phyloP scores from a whole-genome alignment of 2,888 invertebrate genomes.

The Marronus borbonicus region DNA sequence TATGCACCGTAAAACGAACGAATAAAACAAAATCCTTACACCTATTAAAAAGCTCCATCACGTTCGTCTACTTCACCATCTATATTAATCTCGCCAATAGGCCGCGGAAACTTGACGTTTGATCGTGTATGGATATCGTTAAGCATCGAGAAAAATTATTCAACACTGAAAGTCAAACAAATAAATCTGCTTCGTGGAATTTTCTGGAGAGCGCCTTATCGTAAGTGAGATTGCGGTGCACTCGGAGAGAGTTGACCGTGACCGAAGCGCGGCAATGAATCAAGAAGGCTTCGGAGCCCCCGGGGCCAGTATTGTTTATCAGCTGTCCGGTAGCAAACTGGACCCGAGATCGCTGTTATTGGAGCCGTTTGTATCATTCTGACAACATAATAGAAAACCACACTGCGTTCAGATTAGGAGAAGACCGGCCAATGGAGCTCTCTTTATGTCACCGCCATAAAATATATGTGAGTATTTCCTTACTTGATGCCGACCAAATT shows the following conservation, averaged over 20 bases:
- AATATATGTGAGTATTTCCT: constrained; percentile 23
- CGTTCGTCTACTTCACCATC: constrained; percentile 19
- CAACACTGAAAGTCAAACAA: constrained; percentile 33
- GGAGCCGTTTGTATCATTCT: constrained; percentile 70
- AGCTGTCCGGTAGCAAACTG: constrained; percentile 67
- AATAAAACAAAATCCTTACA: constrained; percentile 6
- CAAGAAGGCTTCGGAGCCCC: constrained; percentile 56
- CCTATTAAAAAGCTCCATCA: constrained; percentile 10
- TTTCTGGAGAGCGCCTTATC: constrained; percentile 42
- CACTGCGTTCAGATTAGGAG: constrained; percentile 66
- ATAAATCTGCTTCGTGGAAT: constrained; percentile 36
- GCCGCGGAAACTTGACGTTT: constrained; percentile 28
- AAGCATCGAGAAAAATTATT: constrained; percentile 36
- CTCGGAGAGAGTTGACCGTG: constrained; percentile 43
- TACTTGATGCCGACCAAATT: constrained; percentile 31
- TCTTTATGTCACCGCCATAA: constrained; percentile 46
- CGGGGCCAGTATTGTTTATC: constrained; percentile 66
- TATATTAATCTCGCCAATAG: constrained; percentile 31
- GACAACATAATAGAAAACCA: constrained; percentile 71
- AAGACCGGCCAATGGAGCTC: constrained; percentile 55
- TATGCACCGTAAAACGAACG: constrained; percentile 8
- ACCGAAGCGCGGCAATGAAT: constrained; percentile 54
- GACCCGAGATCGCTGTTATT: constrained; percentile 68
- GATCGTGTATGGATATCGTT: constrained; percentile 32
- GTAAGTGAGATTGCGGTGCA: constrained; percentile 31